phyloP scores from a whole-genome alignment of 2,797 vertebrate genomes.

The Scarus forsteni region DNA sequence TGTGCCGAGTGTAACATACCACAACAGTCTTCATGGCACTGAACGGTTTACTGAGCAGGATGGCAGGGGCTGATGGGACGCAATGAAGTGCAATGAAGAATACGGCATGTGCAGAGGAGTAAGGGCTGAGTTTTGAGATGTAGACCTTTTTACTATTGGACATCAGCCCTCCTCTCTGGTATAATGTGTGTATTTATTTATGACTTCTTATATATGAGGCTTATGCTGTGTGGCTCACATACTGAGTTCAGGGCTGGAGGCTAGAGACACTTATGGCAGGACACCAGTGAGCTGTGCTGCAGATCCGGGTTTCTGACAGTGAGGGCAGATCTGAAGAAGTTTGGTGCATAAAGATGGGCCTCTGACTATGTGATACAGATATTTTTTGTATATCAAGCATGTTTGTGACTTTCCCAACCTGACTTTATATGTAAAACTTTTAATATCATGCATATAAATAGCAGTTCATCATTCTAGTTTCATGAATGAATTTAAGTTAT shows the following conservation, averaged over 20 bases:
- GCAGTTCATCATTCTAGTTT: too few species aligned
- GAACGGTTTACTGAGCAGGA: slow-evolving; percentile 58
- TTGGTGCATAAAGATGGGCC: slow-evolving; percentile 10
- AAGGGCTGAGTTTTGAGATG: slow-evolving; percentile 20
- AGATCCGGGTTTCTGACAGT: slow-evolving; percentile 13
- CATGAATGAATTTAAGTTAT: too few species aligned
- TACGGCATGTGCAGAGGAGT: slow-evolving; percentile 27
- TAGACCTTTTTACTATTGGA: slow-evolving; percentile 17
- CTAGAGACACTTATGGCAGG: slow-evolving; percentile 33
- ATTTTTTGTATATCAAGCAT: slow-evolving; percentile 6
- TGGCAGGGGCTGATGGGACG: slow-evolving; percentile 65
- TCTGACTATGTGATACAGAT: not conserved
- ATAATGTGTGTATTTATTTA: slow-evolving; percentile 31
- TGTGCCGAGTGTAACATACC: slow-evolving; percentile 64
- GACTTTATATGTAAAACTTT: too few species aligned
- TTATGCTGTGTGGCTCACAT: slow-evolving; percentile 39
- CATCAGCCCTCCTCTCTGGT: slow-evolving; percentile 26
- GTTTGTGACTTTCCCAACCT: too few species aligned
- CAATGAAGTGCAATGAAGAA: slow-evolving; percentile 61
- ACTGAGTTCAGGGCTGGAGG: slow-evolving; percentile 37
- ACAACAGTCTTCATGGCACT: slow-evolving; percentile 61
- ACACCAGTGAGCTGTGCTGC: slow-evolving; percentile 26
- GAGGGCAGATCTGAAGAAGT: slow-evolving; percentile 22
- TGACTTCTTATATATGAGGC: slow-evolving; percentile 33
- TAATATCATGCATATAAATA: too few species aligned